These are phyloP conservation scores for Drosophila tanythrix DNA, from an alignment of 2,888 invertebrate species.

Conservation along the genomic window DNA sequence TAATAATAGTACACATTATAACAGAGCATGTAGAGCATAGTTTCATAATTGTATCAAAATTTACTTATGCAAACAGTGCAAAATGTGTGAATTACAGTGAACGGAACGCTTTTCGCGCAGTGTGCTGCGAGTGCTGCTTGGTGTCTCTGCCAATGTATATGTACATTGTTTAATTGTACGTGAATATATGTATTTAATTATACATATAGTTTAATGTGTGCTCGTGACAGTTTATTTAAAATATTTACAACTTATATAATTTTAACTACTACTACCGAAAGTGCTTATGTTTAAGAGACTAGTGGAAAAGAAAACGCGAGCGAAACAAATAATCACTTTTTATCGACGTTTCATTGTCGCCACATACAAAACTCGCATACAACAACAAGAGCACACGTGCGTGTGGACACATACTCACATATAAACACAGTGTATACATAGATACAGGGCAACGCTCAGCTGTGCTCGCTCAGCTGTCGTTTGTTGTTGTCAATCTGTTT, in stretches of 20 bases:
- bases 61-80: conserved; percentile 41
- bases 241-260: conserved; percentile 25
- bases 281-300: conserved; percentile 18
- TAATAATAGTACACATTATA: conserved; percentile 54
- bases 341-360: conserved; percentile 61
- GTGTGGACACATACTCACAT: conserved; percentile 29
- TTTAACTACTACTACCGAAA: conserved; percentile 40
- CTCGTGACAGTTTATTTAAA: conserved; percentile 53
- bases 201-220: conserved; percentile 40
- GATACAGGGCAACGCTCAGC: conserved; percentile 53
- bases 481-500: conserved; percentile 70
- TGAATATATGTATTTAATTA: conserved; percentile 27
- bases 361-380: conserved; percentile 30
- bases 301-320: conserved; percentile 14
- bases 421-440: conserved; percentile 13
- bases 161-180: conserved; percentile 28
- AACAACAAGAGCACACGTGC: conserved; percentile 48
- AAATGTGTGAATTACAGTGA: conserved; percentile 34
- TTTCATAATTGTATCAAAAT: conserved; percentile 36
- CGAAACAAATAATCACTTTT: conserved; percentile 27
- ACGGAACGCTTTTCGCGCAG: conserved; percentile 54
- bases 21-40: conserved; percentile 34
- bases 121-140: conserved; percentile 53
- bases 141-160: conserved; percentile 34
- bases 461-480: conserved; percentile 72